phyloP scores from a whole-genome alignment of 2,888 invertebrate genomes.

The Eupithecia dodoneata region DNA sequence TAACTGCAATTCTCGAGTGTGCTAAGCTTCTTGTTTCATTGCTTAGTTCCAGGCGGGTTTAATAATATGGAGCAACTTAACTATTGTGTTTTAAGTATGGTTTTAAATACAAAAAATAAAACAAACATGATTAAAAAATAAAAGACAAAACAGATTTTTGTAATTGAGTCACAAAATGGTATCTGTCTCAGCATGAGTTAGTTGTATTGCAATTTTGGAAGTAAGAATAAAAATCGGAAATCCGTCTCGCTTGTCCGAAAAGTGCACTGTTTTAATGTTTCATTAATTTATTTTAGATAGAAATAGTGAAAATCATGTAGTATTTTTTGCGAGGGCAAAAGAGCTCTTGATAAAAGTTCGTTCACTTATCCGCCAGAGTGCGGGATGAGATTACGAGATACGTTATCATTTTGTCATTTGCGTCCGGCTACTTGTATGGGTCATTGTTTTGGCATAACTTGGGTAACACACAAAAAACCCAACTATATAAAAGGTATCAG shows the following conservation, averaged over 20 bases:
- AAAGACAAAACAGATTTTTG: too few relatives aligned
- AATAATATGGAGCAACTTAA: neutral
- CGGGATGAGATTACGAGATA: constrained; percentile 40
- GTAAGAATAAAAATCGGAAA: neutral
- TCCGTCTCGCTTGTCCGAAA: neutral
- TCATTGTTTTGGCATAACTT: constrained; percentile 28
- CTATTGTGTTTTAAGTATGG: neutral
- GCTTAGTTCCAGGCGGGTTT: neutral
- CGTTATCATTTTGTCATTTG: constrained; percentile 38
- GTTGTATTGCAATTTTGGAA: neutral
- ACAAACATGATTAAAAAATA: too few relatives aligned
- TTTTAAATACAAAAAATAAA: neutral
- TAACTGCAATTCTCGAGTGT: constrained; percentile 15
- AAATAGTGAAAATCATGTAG: neutral
- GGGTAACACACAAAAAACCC: neutral
- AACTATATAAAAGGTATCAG: neutral
- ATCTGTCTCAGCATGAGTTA: too few relatives aligned
- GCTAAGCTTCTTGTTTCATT: neutral
- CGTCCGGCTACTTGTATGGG: constrained; percentile 21
- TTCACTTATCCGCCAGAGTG: constrained; percentile 34
- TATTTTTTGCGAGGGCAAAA: constrained; percentile 10
- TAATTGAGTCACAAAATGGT: too few relatives aligned
- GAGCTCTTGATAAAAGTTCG: constrained; percentile 49
- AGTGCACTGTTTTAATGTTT: neutral
- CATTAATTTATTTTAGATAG: neutral